Evolutionary conservation across 2,888 invertebrate species (phyloP).

Genomic region (Acholoe squamosa): DNA sequence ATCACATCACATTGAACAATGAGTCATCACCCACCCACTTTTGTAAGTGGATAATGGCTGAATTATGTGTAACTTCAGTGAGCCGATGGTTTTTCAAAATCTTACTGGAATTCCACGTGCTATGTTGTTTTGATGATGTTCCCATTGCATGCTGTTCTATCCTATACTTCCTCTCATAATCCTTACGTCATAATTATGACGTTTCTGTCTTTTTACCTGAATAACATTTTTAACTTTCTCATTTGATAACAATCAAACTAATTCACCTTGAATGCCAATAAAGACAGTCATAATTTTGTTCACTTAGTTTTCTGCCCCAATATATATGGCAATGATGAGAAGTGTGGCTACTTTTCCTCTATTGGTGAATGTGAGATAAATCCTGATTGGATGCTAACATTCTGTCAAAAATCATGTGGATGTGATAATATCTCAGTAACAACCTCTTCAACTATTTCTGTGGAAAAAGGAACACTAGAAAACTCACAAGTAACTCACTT

Average conservation of each 20-base stretch:
- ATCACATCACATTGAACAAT: not conserved
- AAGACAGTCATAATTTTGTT: not conserved
- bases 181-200: too few relatives aligned
- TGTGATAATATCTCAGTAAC: not conserved
- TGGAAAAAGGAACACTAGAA: not conserved
- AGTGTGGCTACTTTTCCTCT: not conserved
- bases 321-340: not conserved
- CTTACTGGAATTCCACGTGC: too few relatives aligned
- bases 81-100: too few relatives aligned
- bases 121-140: too few relatives aligned
- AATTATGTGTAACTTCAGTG: too few relatives aligned
- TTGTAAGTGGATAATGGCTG: not conserved
- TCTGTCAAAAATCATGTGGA: conserved; percentile 21
- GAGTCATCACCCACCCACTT: not conserved
- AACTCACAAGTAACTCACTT: not conserved
- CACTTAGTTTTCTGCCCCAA: conserved; percentile 1
- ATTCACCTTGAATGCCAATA: not conserved
- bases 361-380: conserved; percentile 47
- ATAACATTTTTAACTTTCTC: too few relatives aligned
- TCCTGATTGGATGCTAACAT: conserved; percentile 6
- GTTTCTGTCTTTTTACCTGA: too few relatives aligned
- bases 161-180: too few relatives aligned
- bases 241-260: too few relatives aligned
- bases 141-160: too few relatives aligned
- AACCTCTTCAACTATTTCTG: not conserved